These are phyloP conservation scores for Spongilla lacustris DNA, from an alignment of 37 sponge, comb jelly and placozoan species.

Conservation along the genomic window DNA sequence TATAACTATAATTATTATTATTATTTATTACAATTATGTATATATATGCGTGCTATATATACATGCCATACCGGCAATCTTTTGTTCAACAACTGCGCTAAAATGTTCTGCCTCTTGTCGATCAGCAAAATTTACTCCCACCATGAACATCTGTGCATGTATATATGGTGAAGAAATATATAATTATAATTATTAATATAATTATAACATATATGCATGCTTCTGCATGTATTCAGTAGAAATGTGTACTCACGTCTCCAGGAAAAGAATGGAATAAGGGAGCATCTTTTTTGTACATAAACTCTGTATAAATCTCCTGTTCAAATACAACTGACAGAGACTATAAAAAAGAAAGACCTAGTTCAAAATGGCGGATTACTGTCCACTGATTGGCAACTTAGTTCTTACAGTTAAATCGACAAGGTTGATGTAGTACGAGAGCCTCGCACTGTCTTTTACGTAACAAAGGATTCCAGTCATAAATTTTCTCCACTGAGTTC, in stretches of 20 bases:
- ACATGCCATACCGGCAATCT: slow-evolving; percentile 27
- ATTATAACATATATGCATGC: too few relatives aligned
- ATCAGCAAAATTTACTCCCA: slow-evolving; percentile 94
- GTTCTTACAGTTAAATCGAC: slow-evolving; percentile 70
- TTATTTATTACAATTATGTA: too few relatives aligned
- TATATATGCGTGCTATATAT: too few relatives aligned
- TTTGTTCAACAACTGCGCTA: slow-evolving; percentile 68
- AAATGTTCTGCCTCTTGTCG: slow-evolving; percentile 86
- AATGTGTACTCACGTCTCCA: slow-evolving; percentile 83
- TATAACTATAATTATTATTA: too few relatives aligned
- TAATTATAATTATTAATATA: too few relatives aligned
- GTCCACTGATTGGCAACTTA: too few relatives aligned
- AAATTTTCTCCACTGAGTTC: slow-evolving; percentile 80
- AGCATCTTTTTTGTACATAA: slow-evolving; percentile 75
- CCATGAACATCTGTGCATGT: slow-evolving; percentile 78
- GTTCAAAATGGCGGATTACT: not conserved
- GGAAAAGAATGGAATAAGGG: slow-evolving; percentile 92
- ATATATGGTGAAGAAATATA: too few relatives aligned
- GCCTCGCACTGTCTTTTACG: slow-evolving; percentile 90
- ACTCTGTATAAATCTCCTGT: slow-evolving; percentile 91
- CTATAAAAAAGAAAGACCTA: slow-evolving; percentile 43
- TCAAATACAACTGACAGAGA: slow-evolving; percentile 72
- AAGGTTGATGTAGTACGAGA: slow-evolving; percentile 85
- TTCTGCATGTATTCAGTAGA: not conserved
- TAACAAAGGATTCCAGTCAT: slow-evolving; percentile 90